phyloP scores from a whole-genome alignment of 2,888 invertebrate genomes.

The Tryphoninae sp. region DNA sequence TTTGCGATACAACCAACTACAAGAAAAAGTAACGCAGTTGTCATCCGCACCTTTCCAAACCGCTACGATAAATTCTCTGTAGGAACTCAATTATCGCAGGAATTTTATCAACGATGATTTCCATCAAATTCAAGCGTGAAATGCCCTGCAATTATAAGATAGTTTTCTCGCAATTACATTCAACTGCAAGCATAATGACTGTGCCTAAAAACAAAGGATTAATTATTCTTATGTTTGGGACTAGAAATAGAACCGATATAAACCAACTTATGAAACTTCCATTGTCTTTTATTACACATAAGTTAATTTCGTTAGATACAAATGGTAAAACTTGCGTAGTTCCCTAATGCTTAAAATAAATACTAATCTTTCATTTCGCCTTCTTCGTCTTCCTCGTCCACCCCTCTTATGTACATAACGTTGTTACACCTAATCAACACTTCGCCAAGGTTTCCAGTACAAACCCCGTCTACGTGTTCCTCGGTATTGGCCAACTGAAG shows the following conservation, averaged over 20 bases:
- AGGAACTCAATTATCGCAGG: too few species aligned
- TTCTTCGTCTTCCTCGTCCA: conserved; percentile 98
- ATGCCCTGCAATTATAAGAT: too few species aligned
- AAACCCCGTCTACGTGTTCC: conserved; percentile 96
- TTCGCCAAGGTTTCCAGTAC: conserved; percentile 97
- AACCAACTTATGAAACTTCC: conserved; percentile 24
- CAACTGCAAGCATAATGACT: too few species aligned
- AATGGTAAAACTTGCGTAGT: conserved; percentile 45
- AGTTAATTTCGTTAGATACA: conserved; percentile 45
- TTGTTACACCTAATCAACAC: conserved; percentile 98
- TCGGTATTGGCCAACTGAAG: conserved; percentile 98
- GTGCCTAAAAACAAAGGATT: too few species aligned
- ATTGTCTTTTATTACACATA: conserved; percentile 52
- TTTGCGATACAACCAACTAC: too few species aligned
- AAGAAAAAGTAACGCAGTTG: too few species aligned
- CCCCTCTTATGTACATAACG: conserved; percentile 96
- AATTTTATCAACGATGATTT: too few species aligned
- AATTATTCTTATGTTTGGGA: not conserved
- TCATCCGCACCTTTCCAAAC: too few species aligned
- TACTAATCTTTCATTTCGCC: conserved; percentile 95
- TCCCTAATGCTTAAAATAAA: conserved; percentile 6
- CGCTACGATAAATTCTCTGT: too few species aligned
- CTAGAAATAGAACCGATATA: not conserved
- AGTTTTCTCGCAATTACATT: too few species aligned
- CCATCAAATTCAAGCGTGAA: too few species aligned